Evolutionary conservation across 1,140 invertebrate species (phyloP).

Genomic region (Heliconius congener): DNA sequence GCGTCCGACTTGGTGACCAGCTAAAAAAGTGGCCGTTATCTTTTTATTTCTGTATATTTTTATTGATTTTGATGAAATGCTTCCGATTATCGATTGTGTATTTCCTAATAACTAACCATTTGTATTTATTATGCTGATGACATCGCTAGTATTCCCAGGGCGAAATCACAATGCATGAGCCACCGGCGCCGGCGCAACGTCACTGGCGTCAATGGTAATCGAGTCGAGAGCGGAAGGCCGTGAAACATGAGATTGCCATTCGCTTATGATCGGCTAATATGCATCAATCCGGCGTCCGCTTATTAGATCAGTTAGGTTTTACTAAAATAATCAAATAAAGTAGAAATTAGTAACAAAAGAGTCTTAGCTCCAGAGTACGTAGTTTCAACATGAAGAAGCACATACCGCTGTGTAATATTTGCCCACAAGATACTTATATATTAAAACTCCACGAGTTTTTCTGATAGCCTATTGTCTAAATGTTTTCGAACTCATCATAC

Average conservation of each 20-base stretch:
- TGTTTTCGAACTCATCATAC: constrained; percentile 55
- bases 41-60: constrained; percentile 39
- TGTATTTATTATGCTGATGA: not conserved
- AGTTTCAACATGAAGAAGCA: not conserved
- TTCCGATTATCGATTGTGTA: not conserved
- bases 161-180: constrained; percentile 51
- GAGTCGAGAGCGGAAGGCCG: constrained; percentile 73
- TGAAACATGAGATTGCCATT: constrained; percentile 70
- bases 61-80: not conserved
- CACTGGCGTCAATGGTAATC: constrained; percentile 73
- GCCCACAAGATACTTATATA: not conserved
- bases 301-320: not conserved
- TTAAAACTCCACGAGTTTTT: constrained; percentile 49
- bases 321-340: not conserved
- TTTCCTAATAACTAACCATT: not conserved
- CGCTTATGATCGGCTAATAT: constrained; percentile 63
- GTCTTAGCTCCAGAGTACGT: not conserved
- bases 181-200: constrained; percentile 67
- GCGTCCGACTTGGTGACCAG: constrained; percentile 47
- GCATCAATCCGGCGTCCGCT: constrained; percentile 41
- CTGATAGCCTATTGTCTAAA: constrained; percentile 62
- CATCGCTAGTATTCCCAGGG: constrained; percentile 49
- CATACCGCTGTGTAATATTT: not conserved
- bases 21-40: constrained; percentile 56
- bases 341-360: not conserved